Base-by-base conservation (phyloP, 2,113 vertebrate species). In the Penelope pileata region DNA sequence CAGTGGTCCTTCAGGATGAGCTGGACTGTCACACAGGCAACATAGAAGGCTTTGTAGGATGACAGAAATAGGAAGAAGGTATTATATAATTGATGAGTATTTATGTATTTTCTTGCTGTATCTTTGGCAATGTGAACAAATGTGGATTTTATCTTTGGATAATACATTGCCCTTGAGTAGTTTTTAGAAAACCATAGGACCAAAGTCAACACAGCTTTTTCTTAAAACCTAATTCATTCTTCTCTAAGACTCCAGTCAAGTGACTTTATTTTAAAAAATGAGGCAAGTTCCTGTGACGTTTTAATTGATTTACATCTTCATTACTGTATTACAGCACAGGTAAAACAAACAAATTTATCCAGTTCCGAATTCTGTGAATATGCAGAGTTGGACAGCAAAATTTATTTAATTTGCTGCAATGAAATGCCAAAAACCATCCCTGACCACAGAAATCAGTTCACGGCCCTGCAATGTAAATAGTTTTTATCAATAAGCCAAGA, bases 401-500 rank as follows among this genome's bases (percentile, higher is more conserved):
- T 73, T 59, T 76, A 66, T 68, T 94, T 76, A 26, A 53, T 48
- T 85, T 87, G n/a, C 74, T 75, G 43, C 70, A 85, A 42, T 53
- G 40, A 82, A 94, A 82, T 16, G 85, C 4, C 24, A 12, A 73
- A 45, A 91, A 63, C 72, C 78, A 70, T 85, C 88, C 43, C 67
- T 60, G 40, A n/a, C 36, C 79, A 91, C 48, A 79, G 48, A 69
- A 89, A 74, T 88, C 78, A 80, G 70, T 94, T 94, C 78, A 90
- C 62, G 84, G 70, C 78, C 87, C 63, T 90, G 32, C 59, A 94
- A 83, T 50, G 9, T 90, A 92, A 95, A 94, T 87, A 94, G 22
- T 27, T 94, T 85, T 91, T 90, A 94, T 94, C 93, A 96, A 74
- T 91, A 63, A 94, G 45, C 26, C 59, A 63, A 63, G 54, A 94